Conservation (phyloP, 2,113 vertebrate species). For the Piprites chloris region DNA sequence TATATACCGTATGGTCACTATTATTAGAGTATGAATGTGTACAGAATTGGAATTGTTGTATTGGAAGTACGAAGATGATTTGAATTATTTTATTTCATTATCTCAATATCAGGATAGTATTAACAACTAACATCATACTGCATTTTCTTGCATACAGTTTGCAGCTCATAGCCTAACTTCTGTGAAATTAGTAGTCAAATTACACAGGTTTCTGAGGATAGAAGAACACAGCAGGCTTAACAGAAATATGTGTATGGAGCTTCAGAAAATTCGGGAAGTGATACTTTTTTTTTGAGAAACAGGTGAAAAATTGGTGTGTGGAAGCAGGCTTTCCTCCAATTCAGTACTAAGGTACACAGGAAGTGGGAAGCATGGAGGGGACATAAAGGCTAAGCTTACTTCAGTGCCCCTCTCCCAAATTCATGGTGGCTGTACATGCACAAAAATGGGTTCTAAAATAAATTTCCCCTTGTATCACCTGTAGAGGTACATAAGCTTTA, state of each 20-base stretch:
- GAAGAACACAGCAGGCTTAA: neutral
- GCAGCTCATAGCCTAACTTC: neutral
- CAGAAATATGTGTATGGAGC: neutral
- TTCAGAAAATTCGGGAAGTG: neutral
- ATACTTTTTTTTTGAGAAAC: neutral
- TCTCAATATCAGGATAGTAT: neutral
- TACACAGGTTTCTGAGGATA: neutral
- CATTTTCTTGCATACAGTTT: neutral
- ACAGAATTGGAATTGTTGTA: neutral
- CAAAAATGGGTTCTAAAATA: neutral
- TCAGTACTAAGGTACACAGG: neutral
- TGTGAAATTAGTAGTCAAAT: neutral
- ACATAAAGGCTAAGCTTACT: neutral
- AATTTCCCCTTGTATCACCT: neutral
- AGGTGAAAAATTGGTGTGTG: neutral
- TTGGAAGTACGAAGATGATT: neutral
- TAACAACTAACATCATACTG: neutral
- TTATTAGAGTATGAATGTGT: neutral
- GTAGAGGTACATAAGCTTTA: neutral
- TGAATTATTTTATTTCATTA: neutral
- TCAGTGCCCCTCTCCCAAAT: neutral
- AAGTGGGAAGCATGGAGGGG: neutral
- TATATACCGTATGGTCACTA: neutral
- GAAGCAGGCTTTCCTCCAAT: neutral
- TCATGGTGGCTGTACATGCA: neutral